Conservation (phyloP, 1,140 invertebrate genomes). For the Galleria mellonella region DNA sequence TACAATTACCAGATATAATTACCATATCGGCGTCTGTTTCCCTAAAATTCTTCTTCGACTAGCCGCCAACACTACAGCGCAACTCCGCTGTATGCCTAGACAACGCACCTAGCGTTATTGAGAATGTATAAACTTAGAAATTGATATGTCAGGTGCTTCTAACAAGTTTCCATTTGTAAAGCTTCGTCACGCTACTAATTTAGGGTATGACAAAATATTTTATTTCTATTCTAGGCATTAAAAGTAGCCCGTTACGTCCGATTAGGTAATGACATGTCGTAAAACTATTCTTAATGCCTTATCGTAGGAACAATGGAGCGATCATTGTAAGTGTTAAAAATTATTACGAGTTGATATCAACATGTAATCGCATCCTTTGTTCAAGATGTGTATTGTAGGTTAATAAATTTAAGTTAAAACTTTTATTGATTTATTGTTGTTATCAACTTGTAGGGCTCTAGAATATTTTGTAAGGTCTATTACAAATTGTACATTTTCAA, state of each 20-base stretch:
- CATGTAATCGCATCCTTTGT: slow-evolving; percentile 4
- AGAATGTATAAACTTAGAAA: background rate
- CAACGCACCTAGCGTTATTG: too few species aligned
- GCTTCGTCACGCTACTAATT: slow-evolving; percentile 18
- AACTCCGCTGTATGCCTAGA: too few species aligned
- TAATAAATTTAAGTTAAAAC: background rate
- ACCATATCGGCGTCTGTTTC: too few species aligned
- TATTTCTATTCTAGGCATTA: slow-evolving; percentile 20
- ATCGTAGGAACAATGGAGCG: slow-evolving; percentile 38
- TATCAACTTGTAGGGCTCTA: slow-evolving; percentile 39
- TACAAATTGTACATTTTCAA: slow-evolving; percentile 71
- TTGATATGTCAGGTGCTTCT: slow-evolving; percentile 18
- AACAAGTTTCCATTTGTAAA: slow-evolving; percentile 16
- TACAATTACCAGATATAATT: background rate
- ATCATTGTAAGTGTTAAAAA: slow-evolving; percentile 41
- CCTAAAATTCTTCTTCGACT: too few species aligned
- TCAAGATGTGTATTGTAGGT: background rate
- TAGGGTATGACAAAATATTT: slow-evolving; percentile 13
- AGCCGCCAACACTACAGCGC: too few species aligned
- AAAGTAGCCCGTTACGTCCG: slow-evolving; percentile 17
- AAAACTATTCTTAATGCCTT: slow-evolving; percentile 35
- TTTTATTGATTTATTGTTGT: slow-evolving; percentile 18
- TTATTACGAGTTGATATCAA: slow-evolving; percentile 34
- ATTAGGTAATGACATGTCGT: slow-evolving; percentile 18
- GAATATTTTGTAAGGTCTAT: slow-evolving; percentile 67